Base-by-base conservation (phyloP, 2,113 vertebrate genomes). In the Sebastes schlegelii region DNA sequence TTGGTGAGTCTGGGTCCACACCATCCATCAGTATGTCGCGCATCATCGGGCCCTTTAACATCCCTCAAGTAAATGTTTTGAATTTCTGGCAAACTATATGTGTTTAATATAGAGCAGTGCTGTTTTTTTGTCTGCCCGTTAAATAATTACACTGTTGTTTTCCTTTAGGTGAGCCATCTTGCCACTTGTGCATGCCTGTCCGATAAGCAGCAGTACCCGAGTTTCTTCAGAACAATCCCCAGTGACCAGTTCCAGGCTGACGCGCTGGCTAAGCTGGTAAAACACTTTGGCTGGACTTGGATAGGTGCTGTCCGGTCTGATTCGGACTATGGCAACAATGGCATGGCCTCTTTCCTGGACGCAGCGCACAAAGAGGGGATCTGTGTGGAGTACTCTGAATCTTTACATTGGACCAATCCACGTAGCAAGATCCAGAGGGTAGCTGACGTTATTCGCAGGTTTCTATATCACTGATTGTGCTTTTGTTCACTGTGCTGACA, bases 251-350 rank as follows among this genome's bases (percentile, higher is more conserved):
- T 92, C 57, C 95, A 96, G 85, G 94, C 94, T 11, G 86, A 16
- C 0, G 94, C 93, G 0, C 86, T 96, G 65, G 93, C 93, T 1
- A 88, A 86, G 19, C 14, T 96, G 62, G 71, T 95, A 1, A 94
- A 95, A 60, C 88, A 92, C 4, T 95, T 95, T 64, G 94, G 86
- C 19, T 96, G 95, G 95, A 95, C 90, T 1, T 96, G 95, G 95
- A 94, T 96, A 3, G 95, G 95, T 9, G 91, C 95, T 7, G 76
- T 96, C 45, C 84, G 90, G 0, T 95, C 94, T 0, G 94, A 95
- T 80, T 90, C 93, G 0, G 95, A 96, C 40, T 96, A 96, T 52
- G 95, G 95, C 9, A 94, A 94, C 78, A 90, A 91, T 14, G 94
- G 93, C 11, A 95, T 95, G 90, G 82, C 91, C 0, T 79, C 92